Conservation (phyloP, 2,888 invertebrate species). For the Drosophila koepferae region DNA sequence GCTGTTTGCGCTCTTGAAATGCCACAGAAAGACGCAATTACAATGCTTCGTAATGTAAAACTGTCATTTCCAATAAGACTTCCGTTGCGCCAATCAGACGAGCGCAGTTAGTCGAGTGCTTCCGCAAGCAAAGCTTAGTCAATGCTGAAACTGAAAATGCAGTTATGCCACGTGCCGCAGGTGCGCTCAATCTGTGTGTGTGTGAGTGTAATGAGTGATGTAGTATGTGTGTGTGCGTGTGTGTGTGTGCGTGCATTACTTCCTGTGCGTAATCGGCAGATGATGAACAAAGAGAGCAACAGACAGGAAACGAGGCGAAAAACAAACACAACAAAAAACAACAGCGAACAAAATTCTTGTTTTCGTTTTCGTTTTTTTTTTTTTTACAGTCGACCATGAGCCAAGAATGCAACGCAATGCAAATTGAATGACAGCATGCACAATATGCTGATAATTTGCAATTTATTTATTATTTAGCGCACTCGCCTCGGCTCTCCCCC, state of each 20-base stretch:
- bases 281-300: slow-evolving; percentile 61
- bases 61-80: slow-evolving; percentile 22
- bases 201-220: neutral
- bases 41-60: slow-evolving; percentile 10
- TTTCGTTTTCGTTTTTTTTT: slow-evolving; percentile 13
- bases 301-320: slow-evolving; percentile 53
- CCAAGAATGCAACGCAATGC: slow-evolving; percentile 56
- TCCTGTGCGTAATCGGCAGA: slow-evolving; percentile 60
- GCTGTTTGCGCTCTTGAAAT: neutral
- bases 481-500: slow-evolving; percentile 6
- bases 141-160: slow-evolving; percentile 10
- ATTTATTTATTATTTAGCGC: slow-evolving; percentile 60
- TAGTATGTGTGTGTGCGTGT: neutral
- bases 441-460: slow-evolving; percentile 47
- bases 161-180: slow-evolving; percentile 45
- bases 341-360: slow-evolving; percentile 22
- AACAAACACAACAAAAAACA: slow-evolving; percentile 8
- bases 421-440: slow-evolving; percentile 44
- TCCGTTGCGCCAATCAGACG: slow-evolving; percentile 31
- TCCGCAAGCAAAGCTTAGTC: slow-evolving; percentile 31
- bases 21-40: neutral
- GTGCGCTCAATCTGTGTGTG: slow-evolving; percentile 11
- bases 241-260: slow-evolving; percentile 23
- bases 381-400: slow-evolving; percentile 50
- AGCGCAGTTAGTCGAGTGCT: slow-evolving; percentile 4